phyloP scores from a whole-genome alignment of 2,888 invertebrate genomes.

The Abrostola tripartita region DNA sequence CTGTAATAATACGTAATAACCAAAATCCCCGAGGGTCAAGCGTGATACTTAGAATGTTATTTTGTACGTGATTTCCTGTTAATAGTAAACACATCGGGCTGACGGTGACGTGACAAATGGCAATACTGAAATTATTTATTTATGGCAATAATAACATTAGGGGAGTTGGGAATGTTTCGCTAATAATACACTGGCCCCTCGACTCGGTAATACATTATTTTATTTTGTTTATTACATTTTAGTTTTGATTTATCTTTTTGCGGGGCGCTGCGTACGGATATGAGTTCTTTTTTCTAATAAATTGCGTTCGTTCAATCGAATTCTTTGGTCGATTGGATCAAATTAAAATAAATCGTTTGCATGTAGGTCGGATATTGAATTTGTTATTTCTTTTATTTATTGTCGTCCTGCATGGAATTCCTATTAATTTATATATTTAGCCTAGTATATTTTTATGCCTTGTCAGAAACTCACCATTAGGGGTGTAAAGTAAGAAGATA shows the following conservation, averaged over 20 bases:
- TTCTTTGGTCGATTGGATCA: constrained; percentile 42
- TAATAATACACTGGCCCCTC: constrained; percentile 60
- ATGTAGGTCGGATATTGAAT: not conserved
- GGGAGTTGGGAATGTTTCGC: constrained; percentile 55
- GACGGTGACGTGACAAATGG: constrained; percentile 63
- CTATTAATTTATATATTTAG: not conserved
- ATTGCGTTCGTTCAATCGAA: constrained; percentile 56
- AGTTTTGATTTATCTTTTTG: constrained; percentile 49
- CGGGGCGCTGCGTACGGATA: constrained; percentile 15
- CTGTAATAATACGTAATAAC: constrained; percentile 59
- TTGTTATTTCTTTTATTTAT: not conserved
- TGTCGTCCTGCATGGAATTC: not conserved
- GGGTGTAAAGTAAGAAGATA: too few species aligned
- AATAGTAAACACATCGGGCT: constrained; percentile 36
- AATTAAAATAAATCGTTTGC: constrained; percentile 61
- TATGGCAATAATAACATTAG: constrained; percentile 58
- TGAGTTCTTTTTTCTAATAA: constrained; percentile 52
- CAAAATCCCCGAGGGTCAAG: constrained; percentile 42
- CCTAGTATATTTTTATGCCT: not conserved
- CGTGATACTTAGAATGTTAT: constrained; percentile 45
- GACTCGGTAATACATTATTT: constrained; percentile 31
- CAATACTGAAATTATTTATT: constrained; percentile 62
- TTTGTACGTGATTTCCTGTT: constrained; percentile 39
- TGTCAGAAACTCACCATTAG: too few species aligned
- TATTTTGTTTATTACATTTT: constrained; percentile 57